Base-by-base conservation (phyloP, 2,888 invertebrate species). In the Coenonympha glycerion region DNA sequence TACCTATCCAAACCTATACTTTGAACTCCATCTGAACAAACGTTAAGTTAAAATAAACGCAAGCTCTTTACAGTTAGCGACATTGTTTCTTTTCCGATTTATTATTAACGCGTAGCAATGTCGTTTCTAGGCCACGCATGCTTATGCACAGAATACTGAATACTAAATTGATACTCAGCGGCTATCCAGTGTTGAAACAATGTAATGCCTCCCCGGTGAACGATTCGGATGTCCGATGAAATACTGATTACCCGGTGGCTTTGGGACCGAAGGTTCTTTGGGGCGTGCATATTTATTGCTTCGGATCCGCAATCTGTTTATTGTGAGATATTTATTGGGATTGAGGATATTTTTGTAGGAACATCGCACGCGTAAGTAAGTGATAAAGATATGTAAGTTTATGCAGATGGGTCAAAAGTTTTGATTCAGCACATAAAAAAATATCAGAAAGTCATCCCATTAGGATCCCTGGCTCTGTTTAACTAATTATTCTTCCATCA, bases 191-290 rank as follows among this genome's bases (percentile, higher is more conserved):
- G 31, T 48, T 50, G 50, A 50, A 53, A 56, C 65, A 65, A 66
- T 66, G 68, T 71, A 74, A 77, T 75, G 66, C 60, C 68, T 76
- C 81, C 79, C 80, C 39, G 37, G 78, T 55, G 79, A 56, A 57
- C 71, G 62, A 71, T 60, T 64, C 67, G 50, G 61, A 58, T 62
- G 66, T 64, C 69, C 73, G 75, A 76, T 79, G 79, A 78, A 79
- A 79, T 79, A 79, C 76, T 79, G 73, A 79, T 76, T 71, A 70
- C 63, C 59, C 47, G 21, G 50, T 50, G 47, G 53, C 52, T 55
- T 47, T 47, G 31, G 49, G 22, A 42, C 37, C 15, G 60, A 64
- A 64, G 67, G 55, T 44, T 51, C 61, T 60, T 57, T 53, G 59
- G 57, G 58, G 67, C 65, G 61, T 65, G 68, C 72, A 76, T 75